Evolutionary conservation across 1,140 invertebrate species (phyloP).

Genomic region (Drosophila ogumai): DNA sequence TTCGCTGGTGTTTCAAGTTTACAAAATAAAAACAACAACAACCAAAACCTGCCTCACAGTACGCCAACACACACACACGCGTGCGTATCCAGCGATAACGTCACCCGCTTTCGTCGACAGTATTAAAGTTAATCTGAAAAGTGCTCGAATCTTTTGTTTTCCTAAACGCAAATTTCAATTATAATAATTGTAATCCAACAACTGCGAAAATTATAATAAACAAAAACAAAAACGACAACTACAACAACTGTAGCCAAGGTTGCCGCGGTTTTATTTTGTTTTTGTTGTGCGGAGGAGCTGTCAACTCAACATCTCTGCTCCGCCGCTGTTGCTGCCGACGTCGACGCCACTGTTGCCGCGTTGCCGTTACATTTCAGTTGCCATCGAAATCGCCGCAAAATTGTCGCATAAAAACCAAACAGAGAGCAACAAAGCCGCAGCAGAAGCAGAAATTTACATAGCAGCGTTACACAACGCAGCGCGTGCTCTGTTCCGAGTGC

Average conservation of each 20-base stretch:
- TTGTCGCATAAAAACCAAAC: constrained; percentile 64
- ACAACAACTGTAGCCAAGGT: constrained; percentile 58
- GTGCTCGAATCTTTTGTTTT: constrained; percentile 77
- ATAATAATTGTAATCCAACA: constrained; percentile 66
- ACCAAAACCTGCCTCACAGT: constrained; percentile 51
- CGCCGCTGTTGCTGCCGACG: constrained; percentile 11
- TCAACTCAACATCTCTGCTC: constrained; percentile 31
- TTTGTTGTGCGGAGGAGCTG: constrained; percentile 46
- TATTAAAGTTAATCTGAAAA: constrained; percentile 65
- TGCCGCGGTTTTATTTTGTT: constrained; percentile 40
- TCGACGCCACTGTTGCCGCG: constrained; percentile 42
- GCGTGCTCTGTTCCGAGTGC: constrained; percentile 44
- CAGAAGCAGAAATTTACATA: constrained; percentile 46
- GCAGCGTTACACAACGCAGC: constrained; percentile 61
- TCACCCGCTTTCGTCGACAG: constrained; percentile 53
- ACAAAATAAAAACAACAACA: constrained; percentile 30
- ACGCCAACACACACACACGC: constrained; percentile 17
- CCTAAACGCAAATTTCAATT: constrained; percentile 63
- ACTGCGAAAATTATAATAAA: constrained; percentile 28
- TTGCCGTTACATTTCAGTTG: constrained; percentile 67
- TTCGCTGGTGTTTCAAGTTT: constrained; percentile 41
- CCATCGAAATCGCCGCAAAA: constrained; percentile 47
- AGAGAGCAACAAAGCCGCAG: constrained; percentile 34
- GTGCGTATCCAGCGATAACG: constrained; percentile 63
- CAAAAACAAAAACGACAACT: constrained; percentile 26